Base-by-base conservation (phyloP, 2,113 vertebrate species). In the Rhabdomys dilectus region DNA sequence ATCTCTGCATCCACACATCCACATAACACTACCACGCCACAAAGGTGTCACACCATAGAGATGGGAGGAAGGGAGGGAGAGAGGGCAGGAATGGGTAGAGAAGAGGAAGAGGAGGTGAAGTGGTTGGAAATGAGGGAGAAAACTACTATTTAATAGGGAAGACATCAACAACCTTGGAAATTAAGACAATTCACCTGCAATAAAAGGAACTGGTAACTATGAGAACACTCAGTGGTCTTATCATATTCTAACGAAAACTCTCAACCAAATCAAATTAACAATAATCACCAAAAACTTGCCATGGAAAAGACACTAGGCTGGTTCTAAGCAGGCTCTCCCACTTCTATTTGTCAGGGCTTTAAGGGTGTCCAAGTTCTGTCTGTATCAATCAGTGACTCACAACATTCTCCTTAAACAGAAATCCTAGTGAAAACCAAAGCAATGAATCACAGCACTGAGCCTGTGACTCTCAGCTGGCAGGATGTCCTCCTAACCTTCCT, bases 401-500 rank as follows among this genome's bases (percentile, higher is more conserved):
- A 89, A 62, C 13, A 1, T 76, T 85, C 86, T 93, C 45, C 68
- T 82, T 87, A 82, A 91, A 72, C 48, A 91, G 53, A 80, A 84
- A 92, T 91, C 70, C 90, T 82, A 92, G 88, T 24, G 58, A 88
- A 95, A 88, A 93, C 42, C 62, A 82, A 95, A 84, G 81, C 62
- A 70, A 42, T 86, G 12, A 94, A 22, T 93, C 72, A 76, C 58
- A 87, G 42, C 16, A 62, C 76, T 56, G 77, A 93, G 75, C 95
- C 0, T 51, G 12, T 53, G n/a, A 77, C 56, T 62, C 60, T 5
- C 85, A 66, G 17, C 72, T 68, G 96, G 0, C 53, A 97, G 90
- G 72, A n/a, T 10, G 24, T 88, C 60, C 80, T 72, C 89, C 36
- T 89, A 81, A 87, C 81, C 94, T 60, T 60, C 36, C 8, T 16